Conservation (phyloP, 2,888 invertebrate species). For the Nebria brevicollis region DNA sequence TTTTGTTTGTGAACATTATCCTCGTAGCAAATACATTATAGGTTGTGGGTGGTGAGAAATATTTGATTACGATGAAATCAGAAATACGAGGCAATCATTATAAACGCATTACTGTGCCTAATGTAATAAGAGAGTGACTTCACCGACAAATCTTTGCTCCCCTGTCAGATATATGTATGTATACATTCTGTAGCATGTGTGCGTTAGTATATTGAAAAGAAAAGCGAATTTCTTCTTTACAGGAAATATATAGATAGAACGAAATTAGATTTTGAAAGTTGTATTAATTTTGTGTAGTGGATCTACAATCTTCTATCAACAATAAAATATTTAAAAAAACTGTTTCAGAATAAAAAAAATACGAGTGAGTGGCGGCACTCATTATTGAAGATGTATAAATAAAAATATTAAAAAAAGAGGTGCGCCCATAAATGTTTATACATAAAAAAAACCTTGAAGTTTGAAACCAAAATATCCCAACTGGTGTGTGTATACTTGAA, state of each 20-base stretch:
- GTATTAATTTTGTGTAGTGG: background rate
- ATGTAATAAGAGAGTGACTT: conserved; percentile 36
- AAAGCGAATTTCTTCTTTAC: background rate
- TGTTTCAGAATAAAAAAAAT: no score
- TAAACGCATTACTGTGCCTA: conserved; percentile 43
- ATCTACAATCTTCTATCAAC: no score
- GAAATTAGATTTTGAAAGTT: background rate
- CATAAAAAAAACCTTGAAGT: no score
- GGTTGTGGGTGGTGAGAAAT: conserved; percentile 23
- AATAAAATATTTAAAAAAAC: no score
- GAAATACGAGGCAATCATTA: conserved; percentile 44
- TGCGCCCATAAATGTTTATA: no score
- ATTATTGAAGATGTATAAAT: no score
- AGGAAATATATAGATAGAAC: background rate
- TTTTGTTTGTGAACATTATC: conserved; percentile 10
- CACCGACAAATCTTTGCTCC: conserved; percentile 11
- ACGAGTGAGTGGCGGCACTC: no score
- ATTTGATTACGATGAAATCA: conserved; percentile 44
- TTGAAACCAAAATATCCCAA: background rate
- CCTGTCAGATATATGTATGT: background rate
- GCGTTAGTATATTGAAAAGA: background rate
- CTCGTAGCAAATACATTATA: conserved; percentile 11
- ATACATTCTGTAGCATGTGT: background rate
- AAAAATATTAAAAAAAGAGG: no score
- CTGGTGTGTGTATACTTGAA: background rate